Conservation (phyloP, 2,113 vertebrate species). For the pig (Sus scrofa) region T2T-Sscrofa CM000822.6:62737001-62737500, state of each 20-base stretch:
- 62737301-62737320: background rate
- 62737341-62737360: background rate
- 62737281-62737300: background rate
- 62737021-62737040: background rate
- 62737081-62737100: too few relatives aligned
- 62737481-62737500: background rate
- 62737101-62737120: background rate
- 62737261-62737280: background rate
- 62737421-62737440: background rate
- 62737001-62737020: background rate
- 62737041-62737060: background rate
- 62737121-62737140: background rate
- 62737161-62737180: background rate
- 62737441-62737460: background rate
- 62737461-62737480: background rate
- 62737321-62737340: background rate
- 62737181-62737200: background rate
- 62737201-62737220: background rate
- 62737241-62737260: background rate
- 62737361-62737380: background rate
- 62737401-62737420: background rate
- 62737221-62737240: background rate
- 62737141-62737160: background rate
- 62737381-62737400: background rate
- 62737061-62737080: background rate